Evolutionary conservation across 2,113 vertebrate species (phyloP).

Genomic region (Ibidorhyncha struthersii): DNA sequence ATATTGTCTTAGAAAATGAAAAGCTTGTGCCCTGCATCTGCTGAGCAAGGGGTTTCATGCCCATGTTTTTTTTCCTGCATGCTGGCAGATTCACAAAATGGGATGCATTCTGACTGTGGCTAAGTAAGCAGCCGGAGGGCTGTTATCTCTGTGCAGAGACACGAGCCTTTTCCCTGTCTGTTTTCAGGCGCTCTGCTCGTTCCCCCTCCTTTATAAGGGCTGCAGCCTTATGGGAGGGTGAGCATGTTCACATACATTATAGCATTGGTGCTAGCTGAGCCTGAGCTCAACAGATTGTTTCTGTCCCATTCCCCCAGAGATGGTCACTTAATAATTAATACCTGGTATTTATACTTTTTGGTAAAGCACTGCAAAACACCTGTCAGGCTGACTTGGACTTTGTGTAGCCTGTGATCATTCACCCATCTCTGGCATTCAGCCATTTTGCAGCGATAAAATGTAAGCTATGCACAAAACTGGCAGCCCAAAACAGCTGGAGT

Average conservation of each 20-base stretch:
- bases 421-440: not conserved
- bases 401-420: not conserved
- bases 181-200: not conserved
- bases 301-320: not conserved
- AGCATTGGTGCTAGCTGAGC: not conserved
- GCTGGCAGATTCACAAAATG: not conserved
- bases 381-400: not conserved
- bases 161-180: not conserved
- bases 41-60: conserved; percentile 27
- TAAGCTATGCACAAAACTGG: not conserved
- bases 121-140: conserved; percentile 25
- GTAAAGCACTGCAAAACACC: not conserved
- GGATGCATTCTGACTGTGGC: not conserved
- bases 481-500: not conserved
- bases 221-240: not conserved
- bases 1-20: conserved; percentile 30
- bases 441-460: not conserved
- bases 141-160: conserved; percentile 4
- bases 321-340: not conserved
- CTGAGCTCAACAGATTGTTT: not conserved
- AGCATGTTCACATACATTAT: rapidly evolving
- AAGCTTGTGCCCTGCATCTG: not conserved
- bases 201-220: not conserved
- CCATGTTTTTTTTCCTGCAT: not conserved
- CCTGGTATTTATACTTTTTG: not conserved